These are phyloP conservation scores for Sebastolobus altivelis DNA, from an alignment of 2,797 vertebrate genomes.

Conservation along the genomic window DNA sequence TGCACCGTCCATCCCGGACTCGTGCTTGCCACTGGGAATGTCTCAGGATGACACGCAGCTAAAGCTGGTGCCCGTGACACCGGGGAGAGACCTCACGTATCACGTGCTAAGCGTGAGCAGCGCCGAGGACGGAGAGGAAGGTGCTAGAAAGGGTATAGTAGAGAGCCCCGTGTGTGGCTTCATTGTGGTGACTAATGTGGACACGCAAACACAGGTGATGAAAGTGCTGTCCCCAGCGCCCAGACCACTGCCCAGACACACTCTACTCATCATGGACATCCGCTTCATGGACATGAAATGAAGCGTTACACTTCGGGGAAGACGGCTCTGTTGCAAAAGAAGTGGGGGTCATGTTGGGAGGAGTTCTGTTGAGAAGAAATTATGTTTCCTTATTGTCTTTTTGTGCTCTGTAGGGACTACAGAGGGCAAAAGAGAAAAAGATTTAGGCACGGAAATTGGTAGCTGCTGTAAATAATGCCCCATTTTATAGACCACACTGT, in stretches of 20 bases:
- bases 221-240: slow-evolving; percentile 95
- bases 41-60: slow-evolving; percentile 98
- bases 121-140: slow-evolving; percentile 84
- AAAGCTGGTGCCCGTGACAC: slow-evolving; percentile 96
- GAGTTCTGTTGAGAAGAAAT: not conserved
- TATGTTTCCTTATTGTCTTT: slow-evolving; percentile 10
- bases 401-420: slow-evolving; percentile 15
- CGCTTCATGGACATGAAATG: slow-evolving; percentile 97
- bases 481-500: slow-evolving; percentile 41
- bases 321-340: not conserved
- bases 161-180: slow-evolving; percentile 92
- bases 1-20: slow-evolving; percentile 97
- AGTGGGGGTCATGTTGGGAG: not conserved
- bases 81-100: slow-evolving; percentile 96
- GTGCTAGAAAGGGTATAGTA: slow-evolving; percentile 79
- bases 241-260: slow-evolving; percentile 93
- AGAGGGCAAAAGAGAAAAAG: not conserved
- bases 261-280: slow-evolving; percentile 98
- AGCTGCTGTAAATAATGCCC: slow-evolving; percentile 24
- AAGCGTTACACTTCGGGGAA: slow-evolving; percentile 5
- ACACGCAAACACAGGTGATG: slow-evolving; percentile 94
- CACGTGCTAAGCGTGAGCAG: slow-evolving; percentile 96
- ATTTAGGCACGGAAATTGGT: not conserved
- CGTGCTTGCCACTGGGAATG: slow-evolving; percentile 97
- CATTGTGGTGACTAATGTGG: slow-evolving; percentile 95